Percentiles rank a stretch among this genome's conserved stretches.
Evolutionary conservation across 2,113 vertebrate genomes (phyloP).

Genomic region (Eidolon helvum): DNA sequence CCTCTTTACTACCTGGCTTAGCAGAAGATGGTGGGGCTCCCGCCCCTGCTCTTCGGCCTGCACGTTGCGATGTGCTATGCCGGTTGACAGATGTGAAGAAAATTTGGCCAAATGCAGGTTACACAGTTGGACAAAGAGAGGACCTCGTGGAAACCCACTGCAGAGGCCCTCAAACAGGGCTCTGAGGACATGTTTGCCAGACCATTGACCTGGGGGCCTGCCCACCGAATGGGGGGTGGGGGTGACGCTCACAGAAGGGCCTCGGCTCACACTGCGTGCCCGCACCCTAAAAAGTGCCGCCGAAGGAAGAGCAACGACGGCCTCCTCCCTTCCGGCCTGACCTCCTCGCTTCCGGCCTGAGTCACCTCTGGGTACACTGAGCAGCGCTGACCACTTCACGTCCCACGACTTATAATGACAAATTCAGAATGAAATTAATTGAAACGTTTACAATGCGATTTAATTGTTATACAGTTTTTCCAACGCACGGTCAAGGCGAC

Average conservation of each 20-base stretch:
- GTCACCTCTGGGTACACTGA: constrained; percentile 81
- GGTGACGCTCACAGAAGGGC: constrained; percentile 76
- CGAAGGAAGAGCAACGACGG: constrained; percentile 49
- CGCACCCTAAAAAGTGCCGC: constrained; percentile 74
- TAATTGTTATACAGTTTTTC: constrained; percentile 86
- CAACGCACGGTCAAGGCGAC: constrained; percentile 88
- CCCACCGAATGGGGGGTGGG: neutral
- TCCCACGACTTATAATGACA: constrained; percentile 88
- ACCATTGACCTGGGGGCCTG: neutral
- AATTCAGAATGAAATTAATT: constrained; percentile 88
- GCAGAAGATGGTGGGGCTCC: neutral
- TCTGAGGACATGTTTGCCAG: neutral
- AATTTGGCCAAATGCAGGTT: neutral
- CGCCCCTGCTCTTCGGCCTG: neutral
- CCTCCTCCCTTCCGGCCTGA: constrained; percentile 42
- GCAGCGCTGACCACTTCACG: constrained; percentile 85
- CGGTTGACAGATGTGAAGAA: neutral
- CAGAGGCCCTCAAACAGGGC: neutral
- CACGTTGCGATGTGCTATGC: neutral
- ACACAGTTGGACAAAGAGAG: neutral
- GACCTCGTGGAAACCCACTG: neutral
- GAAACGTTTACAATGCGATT: constrained; percentile 88
- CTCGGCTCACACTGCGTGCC: constrained; percentile 76
- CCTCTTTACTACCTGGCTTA: neutral
- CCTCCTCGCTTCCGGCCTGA: constrained; percentile 42